Base-by-base conservation (phyloP, 30 jellyfish, hydroid and myxozoan species). In the Haliclystus octoradiatus region DNA sequence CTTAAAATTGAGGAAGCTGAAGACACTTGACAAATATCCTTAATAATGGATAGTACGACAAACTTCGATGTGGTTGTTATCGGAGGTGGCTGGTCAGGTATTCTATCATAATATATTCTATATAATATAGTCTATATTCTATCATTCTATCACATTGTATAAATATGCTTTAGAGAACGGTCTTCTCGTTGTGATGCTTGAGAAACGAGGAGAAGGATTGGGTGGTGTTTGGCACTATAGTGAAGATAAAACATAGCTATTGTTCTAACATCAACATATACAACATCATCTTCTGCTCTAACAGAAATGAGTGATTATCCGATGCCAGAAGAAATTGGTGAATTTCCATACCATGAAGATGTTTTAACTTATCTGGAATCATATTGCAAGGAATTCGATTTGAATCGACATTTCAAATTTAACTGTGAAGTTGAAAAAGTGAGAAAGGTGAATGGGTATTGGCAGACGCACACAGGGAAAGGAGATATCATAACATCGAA, bases 1-100 rank as follows among this genome's bases (percentile, higher is more conserved):
- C n/a, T n/a, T n/a, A n/a, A n/a, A n/a, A n/a, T n/a, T n/a, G n/a
- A n/a, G n/a, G n/a, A n/a, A n/a, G n/a, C n/a, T n/a, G n/a, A n/a
- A n/a, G n/a, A n/a, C n/a, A n/a, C n/a, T n/a, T n/a, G n/a, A n/a
- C n/a, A n/a, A n/a, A n/a, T n/a, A n/a, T n/a, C n/a, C n/a, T n/a
- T n/a, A n/a, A n/a, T n/a, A n/a, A n/a, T n/a, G n/a, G n/a, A n/a
- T n/a, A n/a, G n/a, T n/a, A n/a, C n/a, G n/a, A n/a, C n/a, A n/a
- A n/a, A n/a, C n/a, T n/a, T n/a, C n/a, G 96, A 86, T 50, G 85
- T 86, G 4, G 57, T 86, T 14, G 79, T 86, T 0, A 28, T 86
- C 33, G 96, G 96, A 13, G 94, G 92, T 0, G 96, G 96, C 15
- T 86, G 96, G 96, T 86, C 94, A 2, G 96, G 96, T 52, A 68